Evolutionary conservation across 2,797 vertebrate species (phyloP), one percentile per base, ranked within the genome.

Genomic region (Uromys caudimaculatus): DNA sequence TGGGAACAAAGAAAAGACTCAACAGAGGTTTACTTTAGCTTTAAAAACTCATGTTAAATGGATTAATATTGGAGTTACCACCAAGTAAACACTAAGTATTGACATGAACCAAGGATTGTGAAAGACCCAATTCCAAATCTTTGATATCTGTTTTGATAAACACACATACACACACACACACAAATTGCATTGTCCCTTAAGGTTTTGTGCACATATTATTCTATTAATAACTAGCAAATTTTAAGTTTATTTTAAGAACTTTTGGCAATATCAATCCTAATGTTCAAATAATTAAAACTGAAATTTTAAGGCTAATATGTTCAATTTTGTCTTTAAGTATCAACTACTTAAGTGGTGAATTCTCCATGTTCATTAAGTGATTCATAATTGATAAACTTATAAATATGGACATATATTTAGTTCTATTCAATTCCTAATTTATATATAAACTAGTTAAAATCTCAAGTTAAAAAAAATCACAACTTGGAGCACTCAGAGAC

Each of bases 21-120:
- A 84, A 73, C 62, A 76, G 41, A 96, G 29, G n/a, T 95, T 97
- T 90, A 52, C n/a, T 94, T 85, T 94, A 54, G 44, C 83, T 90
- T 82, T 86, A 71, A 89, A 82, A 94, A 82, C 79, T 96, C 69
- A 52, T 71, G 85, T 41, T 73, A 93, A 87, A 38, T 89, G 9
- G 52, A 23, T 93, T 95, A 77, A 93, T 95, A 92, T 83, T 87
- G 82, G 83, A 71, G 44, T 81, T 73, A 85, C 52, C 73, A 96
- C 60, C 35, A 95, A 94, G 73, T 81, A 93, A 94, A 95, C 79
- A 91, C 2, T 21, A 89, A 32, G 41, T 75, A 71, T 64, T 27
- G 67, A 73, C 78, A 84, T 44, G 17, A 84, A 54, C 69, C 81
- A 95, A 75, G 1, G n/a, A 75, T 97, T 79, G 54, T 38, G 47